A percentile compares a stretch with the other conserved stretches of the same genome.
Evolutionary conservation across 2,113 vertebrate genomes (phyloP).

Genomic region (Brachionichthys hirsutus): DNA sequence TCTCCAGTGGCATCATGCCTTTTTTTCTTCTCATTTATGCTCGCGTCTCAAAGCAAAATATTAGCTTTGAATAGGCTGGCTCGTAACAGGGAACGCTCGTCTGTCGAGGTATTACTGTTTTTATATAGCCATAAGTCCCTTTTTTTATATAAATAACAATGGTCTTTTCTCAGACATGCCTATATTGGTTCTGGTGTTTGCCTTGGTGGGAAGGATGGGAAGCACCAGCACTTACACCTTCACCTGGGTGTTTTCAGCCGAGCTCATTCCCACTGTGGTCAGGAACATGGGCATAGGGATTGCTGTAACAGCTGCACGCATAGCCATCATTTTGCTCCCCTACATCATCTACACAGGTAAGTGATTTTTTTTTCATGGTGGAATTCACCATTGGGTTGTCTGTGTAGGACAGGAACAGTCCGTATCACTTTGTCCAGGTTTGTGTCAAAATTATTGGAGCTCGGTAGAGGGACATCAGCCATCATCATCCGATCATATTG

Average conservation of each 20-base stretch:
- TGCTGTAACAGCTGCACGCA: constrained; percentile 36
- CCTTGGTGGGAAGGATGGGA: constrained; percentile 49
- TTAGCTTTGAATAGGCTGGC: too few relatives aligned
- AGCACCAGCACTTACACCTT: constrained; percentile 35
- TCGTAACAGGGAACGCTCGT: too few relatives aligned
- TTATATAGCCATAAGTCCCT: not conserved
- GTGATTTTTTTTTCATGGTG: constrained; percentile 13
- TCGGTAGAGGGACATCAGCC: too few relatives aligned
- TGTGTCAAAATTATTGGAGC: too few relatives aligned
- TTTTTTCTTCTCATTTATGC: too few relatives aligned
- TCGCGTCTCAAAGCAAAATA: too few relatives aligned
- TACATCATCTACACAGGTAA: constrained; percentile 54
- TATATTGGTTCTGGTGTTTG: constrained; percentile 30
- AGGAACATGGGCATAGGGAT: constrained; percentile 63
- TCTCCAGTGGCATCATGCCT: too few relatives aligned
- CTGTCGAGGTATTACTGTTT: too few relatives aligned
- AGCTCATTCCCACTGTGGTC: constrained; percentile 63
- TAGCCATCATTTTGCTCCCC: constrained; percentile 44
- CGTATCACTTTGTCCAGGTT: too few relatives aligned
- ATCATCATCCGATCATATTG: too few relatives aligned
- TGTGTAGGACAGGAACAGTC: too few relatives aligned
- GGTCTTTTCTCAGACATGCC: constrained; percentile 45
- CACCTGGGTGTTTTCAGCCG: constrained; percentile 41
- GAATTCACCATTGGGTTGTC: too few relatives aligned
- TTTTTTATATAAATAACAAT: not conserved